phyloP scores from a whole-genome alignment of 2,113 vertebrate species.

The Pogona vitticeps region DNA sequence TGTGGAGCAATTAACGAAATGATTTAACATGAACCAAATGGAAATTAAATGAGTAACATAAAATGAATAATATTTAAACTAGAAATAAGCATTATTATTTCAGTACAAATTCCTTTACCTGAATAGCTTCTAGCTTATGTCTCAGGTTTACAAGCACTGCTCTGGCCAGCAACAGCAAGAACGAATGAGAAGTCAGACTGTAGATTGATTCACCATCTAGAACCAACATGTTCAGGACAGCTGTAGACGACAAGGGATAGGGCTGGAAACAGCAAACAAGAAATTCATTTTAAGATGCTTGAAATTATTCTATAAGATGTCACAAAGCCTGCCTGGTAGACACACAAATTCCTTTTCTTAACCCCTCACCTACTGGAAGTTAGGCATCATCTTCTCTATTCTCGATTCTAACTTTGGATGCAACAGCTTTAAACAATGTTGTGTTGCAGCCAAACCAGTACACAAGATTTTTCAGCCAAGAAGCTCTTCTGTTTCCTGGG shows the following conservation, averaged over 20 bases:
- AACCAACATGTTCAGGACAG: constrained; percentile 78
- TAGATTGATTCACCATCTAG: constrained; percentile 95
- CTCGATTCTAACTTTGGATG: too few relatives aligned
- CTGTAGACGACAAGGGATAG: constrained; percentile 65
- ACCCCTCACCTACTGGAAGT: too few relatives aligned
- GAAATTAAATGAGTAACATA: neutral
- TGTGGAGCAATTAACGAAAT: neutral
- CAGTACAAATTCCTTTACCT: constrained; percentile 77
- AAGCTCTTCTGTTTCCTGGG: too few relatives aligned
- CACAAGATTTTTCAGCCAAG: too few relatives aligned
- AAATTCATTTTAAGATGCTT: neutral
- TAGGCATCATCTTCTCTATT: too few relatives aligned
- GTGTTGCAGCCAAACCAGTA: too few relatives aligned
- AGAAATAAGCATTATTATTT: constrained; percentile 9
- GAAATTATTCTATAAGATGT: neutral
- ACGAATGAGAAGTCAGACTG: constrained; percentile 83
- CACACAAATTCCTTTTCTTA: too few relatives aligned
- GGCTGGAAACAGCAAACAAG: constrained; percentile 64
- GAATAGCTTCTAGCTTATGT: constrained; percentile 79
- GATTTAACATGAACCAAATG: neutral
- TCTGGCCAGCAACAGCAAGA: constrained; percentile 87
- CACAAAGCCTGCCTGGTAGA: neutral
- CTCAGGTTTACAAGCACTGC: constrained; percentile 83
- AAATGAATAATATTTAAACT: neutral
- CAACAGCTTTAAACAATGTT: too few relatives aligned